Evolutionary conservation across 2,113 vertebrate genomes (phyloP).

Genomic region (Hymenochirus boettgeri): DNA sequence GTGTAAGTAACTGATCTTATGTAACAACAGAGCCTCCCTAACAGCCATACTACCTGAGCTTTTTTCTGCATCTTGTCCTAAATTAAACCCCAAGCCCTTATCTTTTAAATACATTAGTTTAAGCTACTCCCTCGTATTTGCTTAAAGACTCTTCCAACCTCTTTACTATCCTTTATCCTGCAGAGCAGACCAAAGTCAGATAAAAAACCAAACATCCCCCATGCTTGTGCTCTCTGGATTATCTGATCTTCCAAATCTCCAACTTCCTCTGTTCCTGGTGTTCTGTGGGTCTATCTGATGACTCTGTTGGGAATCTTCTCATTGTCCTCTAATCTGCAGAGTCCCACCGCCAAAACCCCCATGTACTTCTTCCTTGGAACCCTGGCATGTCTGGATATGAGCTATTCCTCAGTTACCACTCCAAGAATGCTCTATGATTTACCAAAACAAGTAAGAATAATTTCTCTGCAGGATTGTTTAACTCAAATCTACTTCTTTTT

Average conservation of each 20-base stretch:
- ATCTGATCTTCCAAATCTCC: slow-evolving; percentile 6
- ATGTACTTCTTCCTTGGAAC: slow-evolving; percentile 25
- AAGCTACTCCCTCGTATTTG: too few relatives aligned
- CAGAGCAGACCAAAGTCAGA: neutral
- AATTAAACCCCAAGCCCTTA: too few relatives aligned
- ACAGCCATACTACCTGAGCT: too few relatives aligned
- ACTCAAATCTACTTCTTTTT: slow-evolving; percentile 7
- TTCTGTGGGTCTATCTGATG: slow-evolving; percentile 11
- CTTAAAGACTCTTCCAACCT: too few relatives aligned
- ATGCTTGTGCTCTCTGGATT: slow-evolving; percentile 15
- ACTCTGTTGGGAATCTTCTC: slow-evolving; percentile 20
- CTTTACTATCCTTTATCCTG: too few relatives aligned
- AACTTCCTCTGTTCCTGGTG: slow-evolving; percentile 16
- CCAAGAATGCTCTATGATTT: slow-evolving; percentile 15
- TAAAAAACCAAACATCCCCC: slow-evolving; percentile 1
- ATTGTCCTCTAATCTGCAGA: slow-evolving; percentile 26
- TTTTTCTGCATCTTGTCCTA: too few relatives aligned
- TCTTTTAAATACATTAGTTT: too few relatives aligned
- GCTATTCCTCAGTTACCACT: neutral
- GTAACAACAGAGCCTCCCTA: too few relatives aligned
- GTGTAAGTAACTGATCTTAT: too few relatives aligned
- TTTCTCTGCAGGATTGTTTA: neutral
- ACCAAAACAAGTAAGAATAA: neutral
- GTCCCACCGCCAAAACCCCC: slow-evolving; percentile 5
- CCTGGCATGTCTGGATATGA: slow-evolving; percentile 16